Evolutionary conservation across 2,113 vertebrate genomes (phyloP), one percentile per base, ranked within the genome.

Genomic region (Leucosticte australis): DNA sequence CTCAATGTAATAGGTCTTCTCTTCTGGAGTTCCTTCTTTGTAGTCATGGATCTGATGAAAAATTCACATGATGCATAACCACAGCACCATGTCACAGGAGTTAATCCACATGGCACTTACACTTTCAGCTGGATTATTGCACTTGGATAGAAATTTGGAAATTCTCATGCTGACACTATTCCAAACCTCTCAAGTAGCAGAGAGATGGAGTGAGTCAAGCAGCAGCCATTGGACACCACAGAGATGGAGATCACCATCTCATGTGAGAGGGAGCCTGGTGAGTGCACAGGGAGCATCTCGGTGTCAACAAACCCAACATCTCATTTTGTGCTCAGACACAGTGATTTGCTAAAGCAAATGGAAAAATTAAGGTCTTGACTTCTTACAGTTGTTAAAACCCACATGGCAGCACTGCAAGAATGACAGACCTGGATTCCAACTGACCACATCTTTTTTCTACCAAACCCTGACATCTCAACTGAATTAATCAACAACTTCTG

Each of bases 1-100:
- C 96, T 99, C 99, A 96, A 99, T 99, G 94, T 99, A 99, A 94
- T 98, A 99, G 3, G 99, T 99, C 98, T 99, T 99, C 97, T 99
- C 99, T 86, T 99, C 99, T 21, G 99, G 99, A 12, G 99, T 99
- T 81, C 99, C 99, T 95, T 99, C 99, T 97, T 98, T 99, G 95
- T 99, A 99, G 97, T 99, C 99, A 87, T 99, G 99, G 76, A 99
- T 98, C 99, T 99, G 96, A 94, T 7, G 94, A 88, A 63, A 91
- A 88, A 95, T 70, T 85, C 53, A 94, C 89, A 85, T 14, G 46
- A 83, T 39, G 83, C 64, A 46, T 62, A 76, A 76, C 19, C 35
- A 96, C 64, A 95, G 68, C 27, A 86, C 22, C 73, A 76, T n/a
- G 15, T 62, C 83, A 62, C 47, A 50, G 22, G 30, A 64, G 20